Evolutionary conservation across 2,888 invertebrate genomes (phyloP), one percentile per base, ranked within the genome.

Genomic region (Eilema depressum): DNA sequence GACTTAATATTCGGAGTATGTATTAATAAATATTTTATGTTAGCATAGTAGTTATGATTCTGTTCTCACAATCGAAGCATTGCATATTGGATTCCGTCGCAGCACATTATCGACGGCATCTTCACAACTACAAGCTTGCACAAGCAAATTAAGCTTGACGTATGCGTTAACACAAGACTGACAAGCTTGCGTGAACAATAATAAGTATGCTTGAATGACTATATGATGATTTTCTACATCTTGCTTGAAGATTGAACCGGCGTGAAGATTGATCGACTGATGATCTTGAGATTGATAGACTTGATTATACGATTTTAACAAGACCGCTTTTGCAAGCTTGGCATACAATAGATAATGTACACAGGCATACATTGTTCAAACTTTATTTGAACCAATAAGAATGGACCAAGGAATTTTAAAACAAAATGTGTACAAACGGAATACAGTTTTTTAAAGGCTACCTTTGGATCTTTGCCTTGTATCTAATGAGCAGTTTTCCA

Each of bases 111-210:
- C 47, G 7, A 20, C 20, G 41, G 41, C 10, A 41, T 53, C 53
- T 53, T 53, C n/a, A 8, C n/a, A 53, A 10, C 8, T 10, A 10
- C 8, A 10, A n/a, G 53, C 53, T 53, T 53, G n/a, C 53, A n/a
- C 53, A n/a, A 53, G 53, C n/a, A n/a, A 53, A 53, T 53, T 53
- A n/a, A 53, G 53, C 53, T 53, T 53, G 20, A 53, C 53, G 53
- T 53, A 41, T 53, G n/a, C 53, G 47, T 47, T 53, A 53, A 53
- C n/a, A 20, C 53, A 53, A 53, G n/a, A 53, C 53, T 53, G 53
- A 53, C 53, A 53, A 53, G 53, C 53, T 53, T n/a, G 53, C 53
- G n/a, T n/a, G 53, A n/a, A 53, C 53, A 53, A n/a, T 47, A 47
- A 47, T 53, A 53, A 53, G 53, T 53, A 47, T 47, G 7, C n/a